These are phyloP conservation scores for Drosophila macrothrix DNA, from an alignment of 2,888 invertebrate species.

Conservation along the genomic window DNA sequence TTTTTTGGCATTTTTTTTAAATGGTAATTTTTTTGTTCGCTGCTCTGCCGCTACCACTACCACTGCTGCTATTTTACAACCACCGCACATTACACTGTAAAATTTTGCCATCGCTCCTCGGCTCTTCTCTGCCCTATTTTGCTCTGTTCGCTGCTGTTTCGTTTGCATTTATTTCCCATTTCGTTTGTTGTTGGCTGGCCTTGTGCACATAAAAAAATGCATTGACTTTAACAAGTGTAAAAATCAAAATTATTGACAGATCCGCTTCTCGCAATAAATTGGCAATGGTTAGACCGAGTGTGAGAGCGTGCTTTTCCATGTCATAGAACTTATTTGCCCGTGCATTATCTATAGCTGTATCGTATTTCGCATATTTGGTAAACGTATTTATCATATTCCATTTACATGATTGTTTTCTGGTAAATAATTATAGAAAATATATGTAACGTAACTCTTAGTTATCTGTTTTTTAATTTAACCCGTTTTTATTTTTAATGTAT, in stretches of 20 bases:
- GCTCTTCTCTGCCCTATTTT: background rate
- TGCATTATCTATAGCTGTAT: background rate
- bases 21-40: slow-evolving; percentile 62
- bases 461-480: background rate
- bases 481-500: background rate
- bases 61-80: slow-evolving; percentile 49
- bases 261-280: slow-evolving; percentile 41
- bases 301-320: slow-evolving; percentile 4
- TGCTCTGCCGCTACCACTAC: slow-evolving; percentile 14
- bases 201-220: slow-evolving; percentile 61
- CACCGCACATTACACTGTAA: slow-evolving; percentile 61
- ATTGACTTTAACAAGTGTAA: slow-evolving; percentile 71
- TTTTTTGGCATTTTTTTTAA: slow-evolving; percentile 45
- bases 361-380: background rate
- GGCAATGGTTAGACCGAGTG: background rate
- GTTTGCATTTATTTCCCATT: slow-evolving; percentile 23
- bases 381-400: background rate
- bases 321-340: slow-evolving; percentile 2
- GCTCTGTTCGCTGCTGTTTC: slow-evolving; percentile 15
- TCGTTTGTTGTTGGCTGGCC: slow-evolving; percentile 32
- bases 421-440: background rate
- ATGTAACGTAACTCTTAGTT: background rate
- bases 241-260: slow-evolving; percentile 75
- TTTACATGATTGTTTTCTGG: background rate
- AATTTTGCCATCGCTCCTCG: slow-evolving; percentile 31